These are phyloP conservation scores for Galeopterus variegatus DNA, from an alignment of 2,113 vertebrate species.

Conservation along the genomic window DNA sequence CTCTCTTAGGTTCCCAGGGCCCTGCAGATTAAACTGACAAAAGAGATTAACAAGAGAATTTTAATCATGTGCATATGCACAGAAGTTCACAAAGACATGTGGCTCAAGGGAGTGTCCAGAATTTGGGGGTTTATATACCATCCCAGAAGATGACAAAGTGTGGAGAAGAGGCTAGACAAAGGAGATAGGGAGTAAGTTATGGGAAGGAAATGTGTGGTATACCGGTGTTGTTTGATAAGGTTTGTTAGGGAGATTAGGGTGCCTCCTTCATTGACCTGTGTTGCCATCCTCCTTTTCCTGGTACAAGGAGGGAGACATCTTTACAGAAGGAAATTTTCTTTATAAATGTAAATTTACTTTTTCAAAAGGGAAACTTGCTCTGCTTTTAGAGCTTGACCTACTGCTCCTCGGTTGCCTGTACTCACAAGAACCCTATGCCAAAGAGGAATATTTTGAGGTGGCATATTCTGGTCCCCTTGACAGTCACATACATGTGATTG, in stretches of 20 bases:
- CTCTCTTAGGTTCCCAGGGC: not conserved
- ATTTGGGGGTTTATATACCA: not conserved
- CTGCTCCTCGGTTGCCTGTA: not conserved
- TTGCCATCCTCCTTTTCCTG: not conserved
- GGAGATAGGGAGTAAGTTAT: not conserved
- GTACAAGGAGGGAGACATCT: not conserved
- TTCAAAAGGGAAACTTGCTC: not conserved
- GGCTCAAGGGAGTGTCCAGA: not conserved
- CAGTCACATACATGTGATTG: not conserved
- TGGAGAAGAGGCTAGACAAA: not conserved
- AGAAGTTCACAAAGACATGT: not conserved
- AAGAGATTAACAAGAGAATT: not conserved
- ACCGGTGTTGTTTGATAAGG: not conserved
- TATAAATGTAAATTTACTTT: not conserved
- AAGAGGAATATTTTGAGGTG: not conserved
- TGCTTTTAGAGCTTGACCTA: not conserved
- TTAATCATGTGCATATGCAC: not conserved
- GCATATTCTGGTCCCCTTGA: not conserved
- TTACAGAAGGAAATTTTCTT: slow-evolving; percentile 15
- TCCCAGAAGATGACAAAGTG: not conserved
- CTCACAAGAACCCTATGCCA: not conserved
- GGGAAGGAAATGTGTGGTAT: not conserved
- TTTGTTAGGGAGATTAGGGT: not conserved
- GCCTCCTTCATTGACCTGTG: not conserved
- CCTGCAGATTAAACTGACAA: not conserved